phyloP scores from a whole-genome alignment of 1,140 invertebrate species.

The Heliconius congener region DNA sequence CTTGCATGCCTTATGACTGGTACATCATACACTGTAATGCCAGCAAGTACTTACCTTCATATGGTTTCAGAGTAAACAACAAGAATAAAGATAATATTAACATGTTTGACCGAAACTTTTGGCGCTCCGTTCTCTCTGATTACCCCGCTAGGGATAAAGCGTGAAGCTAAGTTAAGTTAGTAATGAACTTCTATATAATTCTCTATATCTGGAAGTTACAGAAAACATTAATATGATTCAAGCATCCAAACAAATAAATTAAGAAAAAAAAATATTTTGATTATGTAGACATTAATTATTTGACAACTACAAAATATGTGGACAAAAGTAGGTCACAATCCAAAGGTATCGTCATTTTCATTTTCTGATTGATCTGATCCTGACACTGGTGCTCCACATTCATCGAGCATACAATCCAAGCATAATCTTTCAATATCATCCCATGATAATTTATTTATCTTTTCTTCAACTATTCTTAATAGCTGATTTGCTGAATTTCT shows the following conservation, averaged over 20 bases:
- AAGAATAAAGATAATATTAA: neutral
- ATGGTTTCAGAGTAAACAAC: neutral
- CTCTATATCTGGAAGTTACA: neutral
- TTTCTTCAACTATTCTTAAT: constrained; percentile 58
- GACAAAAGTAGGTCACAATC: constrained; percentile 47
- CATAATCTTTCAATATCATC: constrained; percentile 68
- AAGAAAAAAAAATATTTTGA: neutral
- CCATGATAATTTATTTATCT: constrained; percentile 70
- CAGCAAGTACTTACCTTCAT: neutral
- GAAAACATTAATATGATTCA: neutral
- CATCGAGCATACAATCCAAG: constrained; percentile 53
- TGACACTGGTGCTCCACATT: constrained; percentile 37
- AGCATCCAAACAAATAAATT: neutral
- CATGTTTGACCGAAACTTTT: neutral
- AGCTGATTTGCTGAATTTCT: constrained; percentile 50
- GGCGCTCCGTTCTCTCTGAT: too few species aligned
- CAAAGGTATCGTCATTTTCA: constrained; percentile 51
- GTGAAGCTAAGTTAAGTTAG: too few species aligned
- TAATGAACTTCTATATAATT: neutral
- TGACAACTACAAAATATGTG: neutral
- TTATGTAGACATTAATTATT: neutral
- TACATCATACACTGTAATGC: too few species aligned
- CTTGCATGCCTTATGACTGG: too few species aligned
- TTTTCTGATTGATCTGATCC: constrained; percentile 42
- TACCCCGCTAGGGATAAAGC: too few species aligned